Percentiles rank a stretch among this genome's conserved stretches.
Conservation (phyloP, 1,140 invertebrate genomes). For the Eufriesea mexicana region DNA sequence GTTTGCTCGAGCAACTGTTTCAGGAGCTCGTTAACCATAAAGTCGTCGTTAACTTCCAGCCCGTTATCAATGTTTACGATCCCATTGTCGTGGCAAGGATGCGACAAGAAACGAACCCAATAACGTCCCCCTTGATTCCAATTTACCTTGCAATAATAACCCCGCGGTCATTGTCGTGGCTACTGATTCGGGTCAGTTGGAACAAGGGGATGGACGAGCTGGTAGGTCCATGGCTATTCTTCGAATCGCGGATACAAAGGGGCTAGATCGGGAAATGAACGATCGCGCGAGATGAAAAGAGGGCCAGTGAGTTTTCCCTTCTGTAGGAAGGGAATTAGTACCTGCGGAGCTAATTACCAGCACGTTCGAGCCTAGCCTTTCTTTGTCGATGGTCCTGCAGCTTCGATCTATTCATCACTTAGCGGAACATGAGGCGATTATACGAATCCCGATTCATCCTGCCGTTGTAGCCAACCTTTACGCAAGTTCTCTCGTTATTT, state of each 20-base stretch:
- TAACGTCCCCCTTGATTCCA: neutral
- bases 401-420: neutral
- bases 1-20: neutral
- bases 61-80: slow-evolving; percentile 9
- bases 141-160: neutral
- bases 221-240: neutral
- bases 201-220: no score
- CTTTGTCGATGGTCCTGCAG: neutral
- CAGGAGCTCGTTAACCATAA: slow-evolving; percentile 6
- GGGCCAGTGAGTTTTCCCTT: neutral
- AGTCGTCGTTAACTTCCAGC: neutral
- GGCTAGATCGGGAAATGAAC: neutral
- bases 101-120: neutral
- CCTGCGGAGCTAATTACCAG: neutral
- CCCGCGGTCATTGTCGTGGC: neutral
- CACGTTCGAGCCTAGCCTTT: neutral
- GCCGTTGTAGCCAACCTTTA: no score
- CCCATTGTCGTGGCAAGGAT: neutral
- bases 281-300: neutral
- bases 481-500: no score
- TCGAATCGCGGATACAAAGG: neutral
- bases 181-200: neutral
- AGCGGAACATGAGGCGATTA: neutral
- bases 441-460: neutral
- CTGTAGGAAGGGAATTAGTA: no score